Percentiles rank a stretch among this genome's conserved stretches.
These are phyloP conservation scores for Anser brachyrhynchus DNA, from an alignment of 2,113 vertebrate species.

Conservation along the genomic window DNA sequence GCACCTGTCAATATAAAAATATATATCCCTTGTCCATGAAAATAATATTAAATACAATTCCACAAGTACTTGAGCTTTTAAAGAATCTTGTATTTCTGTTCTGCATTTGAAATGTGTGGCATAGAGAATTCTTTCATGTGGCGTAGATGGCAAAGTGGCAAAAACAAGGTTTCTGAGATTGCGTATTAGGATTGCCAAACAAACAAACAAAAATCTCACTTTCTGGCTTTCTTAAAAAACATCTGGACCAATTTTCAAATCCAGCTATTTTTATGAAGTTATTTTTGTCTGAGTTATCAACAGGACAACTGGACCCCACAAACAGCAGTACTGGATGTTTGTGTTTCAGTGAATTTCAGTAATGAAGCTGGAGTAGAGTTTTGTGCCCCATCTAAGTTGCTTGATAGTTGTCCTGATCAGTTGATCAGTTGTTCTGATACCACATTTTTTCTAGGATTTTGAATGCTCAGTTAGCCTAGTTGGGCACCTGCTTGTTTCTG, in stretches of 20 bases:
- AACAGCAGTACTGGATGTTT: not conserved
- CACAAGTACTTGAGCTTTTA: not conserved
- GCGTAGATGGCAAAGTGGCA: not conserved
- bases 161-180: not conserved
- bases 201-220: not conserved
- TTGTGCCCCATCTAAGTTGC: not conserved
- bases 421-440: not conserved
- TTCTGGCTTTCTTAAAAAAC: not conserved
- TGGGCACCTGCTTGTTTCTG: not conserved
- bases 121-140: not conserved
- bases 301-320: rapidly evolving
- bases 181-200: not conserved
- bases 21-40: not conserved
- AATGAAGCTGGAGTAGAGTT: not conserved
- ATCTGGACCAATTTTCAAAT: not conserved
- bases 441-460: not conserved
- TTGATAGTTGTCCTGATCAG: not conserved
- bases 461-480: not conserved
- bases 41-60: not conserved
- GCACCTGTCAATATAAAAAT: not conserved
- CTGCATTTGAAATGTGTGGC: not conserved
- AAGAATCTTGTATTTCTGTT: not conserved
- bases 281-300: not conserved
- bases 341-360: not conserved
- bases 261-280: not conserved